A percentile compares a stretch with the other conserved stretches of the same genome.
Evolutionary conservation across 2,888 invertebrate genomes (phyloP).

Genomic region (Galerucella calmariensis): DNA sequence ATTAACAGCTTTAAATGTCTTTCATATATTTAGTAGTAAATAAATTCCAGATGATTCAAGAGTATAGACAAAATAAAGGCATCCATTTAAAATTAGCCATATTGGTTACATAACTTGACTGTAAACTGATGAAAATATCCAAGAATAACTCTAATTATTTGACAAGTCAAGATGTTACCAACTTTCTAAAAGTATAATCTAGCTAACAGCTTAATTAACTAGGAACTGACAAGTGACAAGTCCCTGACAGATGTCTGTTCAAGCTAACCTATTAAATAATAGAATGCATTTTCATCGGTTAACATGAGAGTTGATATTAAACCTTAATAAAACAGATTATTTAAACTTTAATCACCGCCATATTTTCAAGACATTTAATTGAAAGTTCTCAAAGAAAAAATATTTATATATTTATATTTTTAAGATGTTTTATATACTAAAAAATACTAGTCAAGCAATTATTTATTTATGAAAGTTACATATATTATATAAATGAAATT

Average conservation of each 20-base stretch:
- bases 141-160: not conserved
- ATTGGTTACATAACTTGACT: not conserved
- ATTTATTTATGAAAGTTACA: constrained; percentile 34
- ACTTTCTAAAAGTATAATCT: no score
- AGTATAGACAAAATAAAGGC: not conserved
- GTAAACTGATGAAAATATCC: not conserved
- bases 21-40: not conserved
- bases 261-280: not conserved
- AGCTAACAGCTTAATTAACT: no score
- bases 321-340: constrained; percentile 28
- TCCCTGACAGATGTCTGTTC: no score
- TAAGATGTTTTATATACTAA: constrained; percentile 31
- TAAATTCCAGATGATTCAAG: not conserved
- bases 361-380: constrained; percentile 14
- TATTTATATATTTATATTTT: constrained; percentile 34
- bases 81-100: not conserved
- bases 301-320: not conserved
- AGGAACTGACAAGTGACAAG: no score
- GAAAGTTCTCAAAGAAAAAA: constrained; percentile 21
- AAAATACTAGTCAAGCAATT: constrained; percentile 32
- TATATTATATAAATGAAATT: constrained; percentile 27
- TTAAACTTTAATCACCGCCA: constrained; percentile 12
- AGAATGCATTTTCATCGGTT: not conserved
- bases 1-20: constrained; percentile 11
- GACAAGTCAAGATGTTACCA: no score